phyloP scores from a whole-genome alignment of 1,140 invertebrate species.

The Drosophila murphyi region DNA sequence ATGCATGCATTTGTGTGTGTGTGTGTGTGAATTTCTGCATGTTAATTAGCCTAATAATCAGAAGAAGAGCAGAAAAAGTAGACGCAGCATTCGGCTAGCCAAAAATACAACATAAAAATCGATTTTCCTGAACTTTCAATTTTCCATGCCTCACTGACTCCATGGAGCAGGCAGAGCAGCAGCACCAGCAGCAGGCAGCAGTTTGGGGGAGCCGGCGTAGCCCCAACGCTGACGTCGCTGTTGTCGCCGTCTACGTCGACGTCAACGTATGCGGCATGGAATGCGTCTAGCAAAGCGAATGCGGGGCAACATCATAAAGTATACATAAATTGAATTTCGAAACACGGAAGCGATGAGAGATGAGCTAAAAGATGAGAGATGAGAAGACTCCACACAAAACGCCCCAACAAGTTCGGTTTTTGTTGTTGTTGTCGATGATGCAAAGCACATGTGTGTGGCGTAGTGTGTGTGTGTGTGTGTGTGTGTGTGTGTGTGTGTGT shows the following conservation, averaged over 20 bases:
- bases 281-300: constrained; percentile 45
- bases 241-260: constrained; percentile 25
- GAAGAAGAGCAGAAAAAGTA: constrained; percentile 2
- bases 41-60: constrained; percentile 50
- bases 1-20: constrained; percentile 3
- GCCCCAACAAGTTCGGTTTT: constrained; percentile 41
- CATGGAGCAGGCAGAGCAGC: constrained; percentile 37
- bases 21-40: constrained; percentile 16
- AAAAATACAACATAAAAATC: constrained; percentile 71
- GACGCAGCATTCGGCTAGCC: constrained; percentile 32
- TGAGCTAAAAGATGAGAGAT: constrained; percentile 18
- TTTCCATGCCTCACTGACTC: constrained; percentile 71
- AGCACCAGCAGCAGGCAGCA: constrained; percentile 11
- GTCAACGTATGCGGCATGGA: constrained; percentile 35
- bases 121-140: constrained; percentile 79
- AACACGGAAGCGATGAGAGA: constrained; percentile 67
- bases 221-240: constrained; percentile 14
- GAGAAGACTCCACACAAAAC: constrained; percentile 46
- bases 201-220: constrained; percentile 26
- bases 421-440: constrained; percentile 53
- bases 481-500: constrained; percentile 34
- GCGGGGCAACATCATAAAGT: constrained; percentile 66
- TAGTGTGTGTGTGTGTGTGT: constrained; percentile 30
- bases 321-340: constrained; percentile 82
- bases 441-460: constrained; percentile 26